These are phyloP conservation scores for Dromococcyx pavoninus DNA, from an alignment of 2,797 vertebrate species.

Conservation along the genomic window DNA sequence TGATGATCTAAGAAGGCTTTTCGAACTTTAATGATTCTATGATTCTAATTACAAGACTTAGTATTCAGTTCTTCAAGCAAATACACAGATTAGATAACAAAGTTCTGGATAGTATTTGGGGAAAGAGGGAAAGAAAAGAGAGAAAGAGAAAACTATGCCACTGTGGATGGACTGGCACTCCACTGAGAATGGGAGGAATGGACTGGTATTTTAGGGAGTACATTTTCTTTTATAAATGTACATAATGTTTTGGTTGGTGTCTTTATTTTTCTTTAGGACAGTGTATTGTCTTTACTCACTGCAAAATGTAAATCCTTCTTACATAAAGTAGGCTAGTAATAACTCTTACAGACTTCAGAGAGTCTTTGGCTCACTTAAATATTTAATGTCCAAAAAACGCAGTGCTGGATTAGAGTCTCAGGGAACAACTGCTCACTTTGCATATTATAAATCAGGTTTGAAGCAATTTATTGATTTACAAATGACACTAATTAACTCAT, in stretches of 20 bases:
- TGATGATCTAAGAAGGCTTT: too few species aligned
- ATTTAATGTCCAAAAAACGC: neutral
- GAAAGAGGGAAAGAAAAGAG: neutral
- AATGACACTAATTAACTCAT: conserved; percentile 4
- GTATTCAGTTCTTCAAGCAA: neutral
- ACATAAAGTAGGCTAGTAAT: neutral
- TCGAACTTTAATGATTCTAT: too few species aligned
- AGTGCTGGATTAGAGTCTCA: neutral
- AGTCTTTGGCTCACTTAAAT: neutral
- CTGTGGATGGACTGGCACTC: neutral
- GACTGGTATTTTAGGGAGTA: neutral
- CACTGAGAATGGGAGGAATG: neutral
- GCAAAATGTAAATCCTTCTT: neutral
- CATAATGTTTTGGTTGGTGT: neutral
- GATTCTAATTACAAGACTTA: neutral
- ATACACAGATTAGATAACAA: neutral
- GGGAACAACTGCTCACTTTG: neutral
- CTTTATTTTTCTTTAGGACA: neutral
- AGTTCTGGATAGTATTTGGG: neutral
- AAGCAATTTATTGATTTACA: neutral
- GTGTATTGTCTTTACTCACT: neutral
- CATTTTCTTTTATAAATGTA: fast-evolving
- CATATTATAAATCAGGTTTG: neutral
- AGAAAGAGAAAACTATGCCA: neutral
- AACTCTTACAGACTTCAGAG: neutral